These are phyloP conservation scores for Aphrocallistes beatrix DNA, from an alignment of 37 sponge, comb jelly and placozoan genomes.

Conservation along the genomic window DNA sequence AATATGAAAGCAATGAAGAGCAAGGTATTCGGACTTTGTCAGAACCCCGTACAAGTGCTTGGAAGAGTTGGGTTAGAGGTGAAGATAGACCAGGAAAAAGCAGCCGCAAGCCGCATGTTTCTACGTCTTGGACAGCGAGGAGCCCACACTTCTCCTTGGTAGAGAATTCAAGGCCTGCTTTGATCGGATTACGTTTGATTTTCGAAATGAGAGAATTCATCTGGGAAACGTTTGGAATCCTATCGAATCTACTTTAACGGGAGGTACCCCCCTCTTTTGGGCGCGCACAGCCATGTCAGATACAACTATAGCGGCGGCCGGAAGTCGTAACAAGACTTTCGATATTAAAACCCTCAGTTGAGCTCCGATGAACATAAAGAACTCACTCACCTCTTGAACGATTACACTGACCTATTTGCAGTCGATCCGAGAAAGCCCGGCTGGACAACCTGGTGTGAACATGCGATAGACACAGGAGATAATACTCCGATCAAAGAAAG, in stretches of 20 bases:
- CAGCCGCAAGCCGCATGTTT: background rate
- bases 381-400: background rate
- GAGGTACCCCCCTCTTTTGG: background rate
- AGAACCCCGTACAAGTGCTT: background rate
- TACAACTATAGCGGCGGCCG: background rate
- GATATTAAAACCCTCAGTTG: background rate
- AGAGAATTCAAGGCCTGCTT: background rate
- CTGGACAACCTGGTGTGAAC: background rate
- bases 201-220: background rate
- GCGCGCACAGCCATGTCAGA: background rate
- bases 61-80: background rate
- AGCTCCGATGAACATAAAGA: background rate
- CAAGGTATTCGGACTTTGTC: background rate
- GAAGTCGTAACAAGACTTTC: background rate
- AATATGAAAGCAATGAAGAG: background rate
- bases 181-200: background rate
- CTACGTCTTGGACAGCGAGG: background rate
- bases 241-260: background rate
- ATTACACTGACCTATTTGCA: background rate
- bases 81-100: background rate
- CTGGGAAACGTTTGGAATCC: background rate
- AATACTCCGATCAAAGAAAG: constrained; percentile 13
- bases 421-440: background rate
- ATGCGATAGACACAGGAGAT: constrained; percentile 33
- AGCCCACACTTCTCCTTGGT: background rate